A percentile compares a stretch with the other conserved stretches of the same genome.
These are phyloP conservation scores for Pristionchus fissidentatus DNA, from an alignment of 2,888 invertebrate genomes.

Conservation along the genomic window DNA sequence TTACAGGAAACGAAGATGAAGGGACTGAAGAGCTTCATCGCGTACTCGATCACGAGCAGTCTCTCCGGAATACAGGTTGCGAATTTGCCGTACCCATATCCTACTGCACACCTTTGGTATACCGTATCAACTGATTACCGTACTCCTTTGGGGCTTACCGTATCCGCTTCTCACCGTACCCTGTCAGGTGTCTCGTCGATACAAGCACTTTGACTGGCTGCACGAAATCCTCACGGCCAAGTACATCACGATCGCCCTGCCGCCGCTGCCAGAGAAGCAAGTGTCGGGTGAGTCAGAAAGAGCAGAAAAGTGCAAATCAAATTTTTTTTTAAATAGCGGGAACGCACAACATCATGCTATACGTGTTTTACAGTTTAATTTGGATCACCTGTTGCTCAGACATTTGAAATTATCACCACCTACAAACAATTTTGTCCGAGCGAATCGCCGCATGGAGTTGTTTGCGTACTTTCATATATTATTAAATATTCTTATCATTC, in stretches of 20 bases:
- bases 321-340: too few species aligned
- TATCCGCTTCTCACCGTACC: too few species aligned
- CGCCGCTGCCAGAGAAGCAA: constrained; percentile 97
- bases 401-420: background rate
- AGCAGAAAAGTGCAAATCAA: background rate
- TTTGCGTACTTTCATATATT: background rate
- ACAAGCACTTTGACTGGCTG: constrained; percentile 99
- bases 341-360: too few species aligned
- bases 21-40: constrained; percentile 94
- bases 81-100: background rate
- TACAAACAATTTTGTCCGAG: background rate
- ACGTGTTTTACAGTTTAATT: too few species aligned
- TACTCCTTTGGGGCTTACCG: background rate
- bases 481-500: too few species aligned
- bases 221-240: constrained; percentile 93
- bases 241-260: constrained; percentile 93
- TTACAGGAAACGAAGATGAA: constrained; percentile 89
- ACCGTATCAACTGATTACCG: background rate
- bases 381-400: background rate
- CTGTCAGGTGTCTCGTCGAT: constrained; percentile 86
- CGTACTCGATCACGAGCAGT: constrained; percentile 94
- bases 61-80: constrained; percentile 77
- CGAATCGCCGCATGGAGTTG: background rate
- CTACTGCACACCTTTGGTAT: background rate
- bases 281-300: constrained; percentile 82